Base-by-base conservation (phyloP, 1,140 invertebrate genomes). In the Drosophila trapezifrons region DNA sequence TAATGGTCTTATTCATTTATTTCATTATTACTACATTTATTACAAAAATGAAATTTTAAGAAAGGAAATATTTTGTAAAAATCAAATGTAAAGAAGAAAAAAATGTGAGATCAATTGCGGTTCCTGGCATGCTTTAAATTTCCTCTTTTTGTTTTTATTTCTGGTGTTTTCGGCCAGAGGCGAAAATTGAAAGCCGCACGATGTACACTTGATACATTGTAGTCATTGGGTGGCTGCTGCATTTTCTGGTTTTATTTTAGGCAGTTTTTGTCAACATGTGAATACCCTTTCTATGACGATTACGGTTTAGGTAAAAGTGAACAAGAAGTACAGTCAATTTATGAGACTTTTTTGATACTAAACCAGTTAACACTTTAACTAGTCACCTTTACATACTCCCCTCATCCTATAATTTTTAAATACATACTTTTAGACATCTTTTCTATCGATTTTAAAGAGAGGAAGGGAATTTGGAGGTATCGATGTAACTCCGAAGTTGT, bases 121-220 rank as follows among this genome's bases (percentile, higher is more conserved):
- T 0, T 9, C 27, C 8, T 9, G 27, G 27, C 3, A 42, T 62
- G 47, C 17, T 25, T 46, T 20, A 18, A 43, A n/a, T 38, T 22
- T 17, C n/a, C 9, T 13, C 8, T 35, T 52, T 5, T 13, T 12
- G 1, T 17, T 22, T 15, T 56, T 9, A 4, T 29, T 29, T 60
- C 17, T 42, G 6, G 43, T 45, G 29, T 17, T 22, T 25, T 65
- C 6, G 45, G 78, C 78, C 51, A 32, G 46, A 67, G 78, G 78
- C 66, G 43, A 58, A 76, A 81, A 76, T 49, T 63, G 43, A 73
- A 81, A 66, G 77, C 77, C 43, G 69, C 76, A 66, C 62, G 63
- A 57, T 45, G 32, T 57, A 25, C 64, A 80, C 78, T 76, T 80
- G 66, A 80, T 80, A 63, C 58, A 71, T 64, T 64, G 40, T 59